Base-by-base conservation (phyloP, 2,888 invertebrate genomes). In the Fabriciana adippe region DNA sequence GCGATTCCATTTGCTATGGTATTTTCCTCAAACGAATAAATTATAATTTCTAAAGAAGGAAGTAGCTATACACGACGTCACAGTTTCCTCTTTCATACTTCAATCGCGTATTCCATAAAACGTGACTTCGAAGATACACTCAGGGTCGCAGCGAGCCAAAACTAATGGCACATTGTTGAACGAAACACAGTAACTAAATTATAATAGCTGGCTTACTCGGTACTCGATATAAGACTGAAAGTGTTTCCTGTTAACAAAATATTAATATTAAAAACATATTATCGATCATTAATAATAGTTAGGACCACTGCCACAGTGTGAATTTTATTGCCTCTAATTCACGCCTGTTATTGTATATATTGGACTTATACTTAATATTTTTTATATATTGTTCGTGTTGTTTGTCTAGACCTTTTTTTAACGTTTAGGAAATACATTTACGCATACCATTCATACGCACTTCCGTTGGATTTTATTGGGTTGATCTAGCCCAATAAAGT, bases 161-260 rank as follows among this genome's bases (percentile, higher is more conserved):
- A 62, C 64, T 69, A 69, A 63, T 69, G 62, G 69, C 63, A 66
- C 53, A 72, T 72, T 72, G 70, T 72, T 70, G 63, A 41, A 54
- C n/a, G 55, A 51, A 71, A 31, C 45, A 48, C 60, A 47, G 64
- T 16, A 60, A 53, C 41, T 31, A 63, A 67, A 54, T 60, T 16
- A 53, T 65, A 61, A 45, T 41, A 18, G 59, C 53, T 57, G 16
- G n/a, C 26, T 48, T 48, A 54, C 16, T 13, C 41, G n/a, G 31
- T 26, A 6, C 26, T 13, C 48, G 45, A 15, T 6, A 59, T 35
- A n/a, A 48, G 48, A 13, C n/a, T 59, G 26, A 6, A 48, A 16
- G 47, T 48, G 6, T 59, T 48, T 59, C 2, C 2, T 8, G 31
- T 31, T 59, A 59, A 13, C n/a, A n/a, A 16, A 48, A 26, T 57